These are phyloP conservation scores for Physocephala rufipes DNA, from an alignment of 2,888 invertebrate genomes.

Conservation along the genomic window DNA sequence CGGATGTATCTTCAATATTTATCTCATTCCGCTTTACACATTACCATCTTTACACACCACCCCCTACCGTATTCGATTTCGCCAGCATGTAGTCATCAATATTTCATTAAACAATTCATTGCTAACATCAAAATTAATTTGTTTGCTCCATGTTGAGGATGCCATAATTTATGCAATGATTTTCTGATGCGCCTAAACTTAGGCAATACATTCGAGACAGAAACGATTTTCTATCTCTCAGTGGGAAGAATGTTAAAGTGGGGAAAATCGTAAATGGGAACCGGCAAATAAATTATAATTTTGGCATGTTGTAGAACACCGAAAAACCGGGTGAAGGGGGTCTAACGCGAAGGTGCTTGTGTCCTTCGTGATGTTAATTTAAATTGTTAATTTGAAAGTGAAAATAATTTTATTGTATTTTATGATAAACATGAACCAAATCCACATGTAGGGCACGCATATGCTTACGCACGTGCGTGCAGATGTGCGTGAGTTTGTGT, in stretches of 20 bases:
- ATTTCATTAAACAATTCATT: constrained; percentile 9
- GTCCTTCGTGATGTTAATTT: not conserved
- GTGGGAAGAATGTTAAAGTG: not conserved
- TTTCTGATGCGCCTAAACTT: constrained; percentile 7
- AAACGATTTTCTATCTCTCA: too few species aligned
- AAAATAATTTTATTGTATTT: constrained; percentile 2
- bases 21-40: not conserved
- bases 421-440: not conserved
- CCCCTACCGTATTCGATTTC: not conserved
- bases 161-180: constrained; percentile 14
- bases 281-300: constrained; percentile 2
- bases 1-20: not conserved
- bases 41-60: not conserved
- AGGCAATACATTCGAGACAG: not conserved
- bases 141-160: constrained; percentile 11
- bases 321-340: too few species aligned
- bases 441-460: too few species aligned
- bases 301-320: not conserved
- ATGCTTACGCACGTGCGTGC: not conserved
- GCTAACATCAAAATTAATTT: constrained; percentile 22
- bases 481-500: not conserved
- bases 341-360: not conserved
- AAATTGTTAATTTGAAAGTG: constrained; percentile 21
- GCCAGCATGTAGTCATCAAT: not conserved
- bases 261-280: not conserved